Base-by-base conservation (phyloP, 2,888 invertebrate genomes). In the Hipparchia sbordonii region DNA sequence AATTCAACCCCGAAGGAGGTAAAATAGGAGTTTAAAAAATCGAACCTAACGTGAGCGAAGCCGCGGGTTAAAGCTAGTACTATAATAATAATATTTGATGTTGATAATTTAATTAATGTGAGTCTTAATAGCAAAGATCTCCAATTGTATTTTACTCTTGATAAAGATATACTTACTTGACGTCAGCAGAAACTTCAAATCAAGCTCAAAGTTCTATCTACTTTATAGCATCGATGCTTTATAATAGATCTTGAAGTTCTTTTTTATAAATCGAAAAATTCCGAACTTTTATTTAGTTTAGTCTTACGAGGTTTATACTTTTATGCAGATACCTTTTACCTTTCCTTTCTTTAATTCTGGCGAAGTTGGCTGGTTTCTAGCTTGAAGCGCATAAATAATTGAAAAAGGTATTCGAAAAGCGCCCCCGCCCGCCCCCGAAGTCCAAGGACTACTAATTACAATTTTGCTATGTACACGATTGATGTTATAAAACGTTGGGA, bases 361-460 rank as follows among this genome's bases (percentile, higher is more conserved):
- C 63, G n/a, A 63, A 63, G 63, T 23, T 13, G n/a, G 46, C 46
- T 46, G 23, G 23, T 13, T 48, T 45, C 45, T 48, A 61, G n/a
- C 62, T 48, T 62, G 13, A 13, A 62, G 62, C 5, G 9, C 46
- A 46, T 46, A 48, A 48, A 63, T 63, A 39, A 60, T 61, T 63
- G 63, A 48, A 51, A 45, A 61, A 9, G 48, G 63, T 8, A 48
- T 63, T 63, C 48, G 23, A 13, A 23, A 48, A 63, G 13, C 63
- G 9, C 9, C 13, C 48, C 13, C 9, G 8, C 9, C 9, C 13
- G 8, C n/a, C 13, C 12, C 13, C 5, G 39, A 5, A 39, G 39
- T 39, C 39, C 39, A 13, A 63, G 10, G 63, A 63, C 46, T 51
- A 62, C 61, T 13, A 63, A 63, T 48, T 51, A 48, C 23, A 63